Base-by-base conservation (phyloP, 1,140 invertebrate species). In the Venturia canescens region DNA sequence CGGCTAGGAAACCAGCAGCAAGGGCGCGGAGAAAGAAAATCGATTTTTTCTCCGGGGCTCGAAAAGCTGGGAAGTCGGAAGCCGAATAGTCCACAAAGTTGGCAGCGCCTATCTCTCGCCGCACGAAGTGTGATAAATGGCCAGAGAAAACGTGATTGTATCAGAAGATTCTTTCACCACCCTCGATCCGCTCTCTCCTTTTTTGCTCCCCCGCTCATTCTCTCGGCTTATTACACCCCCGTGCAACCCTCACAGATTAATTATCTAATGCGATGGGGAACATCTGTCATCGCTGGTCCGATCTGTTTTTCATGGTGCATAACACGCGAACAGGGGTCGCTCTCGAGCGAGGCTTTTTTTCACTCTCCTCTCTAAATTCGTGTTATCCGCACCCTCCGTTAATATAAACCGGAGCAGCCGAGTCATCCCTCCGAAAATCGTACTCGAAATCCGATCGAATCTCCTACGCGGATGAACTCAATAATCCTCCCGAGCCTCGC, bases 241-340 rank as follows among this genome's bases (percentile, higher is more conserved):
- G 34, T 63, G 63, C 23, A 26, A 27, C 60, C 26, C 66, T 53
- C 29, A 48, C 76, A 81, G 88, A 89, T 89, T 89, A 89, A 89
- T 89, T 89, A 89, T 88, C 87, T 89, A 89, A 89, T 89, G 85
- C 81, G 72, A 83, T 74, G 81, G 50, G 44, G 76, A 89, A 87
- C 88, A 89, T 89, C 88, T 89, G 88, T 89, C 87, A 88, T 89
- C 83, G 83, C 53, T 66, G 63, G 16, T 69, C 67, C 80, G 80
- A 38, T 44, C 31, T 53, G 48, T 53, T 57, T 57, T 75, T 53
- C 48, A 44, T 50, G 18, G 15, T 53, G 26, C 21, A 66, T 75
- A 21, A 75, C 60, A 66, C 60, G 31, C 38, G 13, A 86, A 80
- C 75, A 84, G 53, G 67, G 81, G 83, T 84, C 60, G 84, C 86